These are phyloP conservation scores for Hydroisotoma schaefferi DNA, from an alignment of 2,888 invertebrate species.

Conservation along the genomic window DNA sequence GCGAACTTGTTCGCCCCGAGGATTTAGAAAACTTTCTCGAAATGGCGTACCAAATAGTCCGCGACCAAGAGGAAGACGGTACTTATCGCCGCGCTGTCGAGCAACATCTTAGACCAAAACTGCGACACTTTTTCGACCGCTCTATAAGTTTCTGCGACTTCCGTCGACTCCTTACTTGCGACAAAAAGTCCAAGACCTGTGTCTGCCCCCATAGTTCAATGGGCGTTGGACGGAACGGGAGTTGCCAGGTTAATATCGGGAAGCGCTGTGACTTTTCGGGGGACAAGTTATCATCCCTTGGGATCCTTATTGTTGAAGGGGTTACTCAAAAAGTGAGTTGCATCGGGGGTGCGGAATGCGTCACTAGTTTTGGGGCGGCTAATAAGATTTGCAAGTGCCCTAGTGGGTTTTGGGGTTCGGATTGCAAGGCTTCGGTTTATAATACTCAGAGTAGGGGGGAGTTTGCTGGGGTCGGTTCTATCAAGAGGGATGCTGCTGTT, in stretches of 20 bases:
- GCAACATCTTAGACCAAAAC: constrained; percentile 16
- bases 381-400: constrained; percentile 3
- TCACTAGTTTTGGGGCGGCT: constrained; percentile 12
- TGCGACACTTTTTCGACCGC: neutral
- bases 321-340: neutral
- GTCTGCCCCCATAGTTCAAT: constrained; percentile 25
- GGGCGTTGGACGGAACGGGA: constrained; percentile 11
- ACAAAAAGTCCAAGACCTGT: constrained; percentile 16
- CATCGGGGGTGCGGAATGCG: constrained; percentile 5
- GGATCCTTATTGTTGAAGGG: neutral
- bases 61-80: constrained; percentile 15
- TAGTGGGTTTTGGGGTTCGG: neutral
- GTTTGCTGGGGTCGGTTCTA: too few species aligned
- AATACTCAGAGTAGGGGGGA: neutral
- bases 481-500: neutral
- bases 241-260: constrained; percentile 14
- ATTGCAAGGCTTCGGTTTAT: neutral
- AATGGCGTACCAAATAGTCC: constrained; percentile 4
- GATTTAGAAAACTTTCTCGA: constrained; percentile 19
- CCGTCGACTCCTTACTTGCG: constrained; percentile 19
- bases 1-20: constrained; percentile 8
- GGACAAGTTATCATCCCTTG: neutral
- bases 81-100: constrained; percentile 18
- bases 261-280: constrained; percentile 2
- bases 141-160: constrained; percentile 16